Conservation (phyloP, 2,888 invertebrate genomes). For the Drepana falcataria region DNA sequence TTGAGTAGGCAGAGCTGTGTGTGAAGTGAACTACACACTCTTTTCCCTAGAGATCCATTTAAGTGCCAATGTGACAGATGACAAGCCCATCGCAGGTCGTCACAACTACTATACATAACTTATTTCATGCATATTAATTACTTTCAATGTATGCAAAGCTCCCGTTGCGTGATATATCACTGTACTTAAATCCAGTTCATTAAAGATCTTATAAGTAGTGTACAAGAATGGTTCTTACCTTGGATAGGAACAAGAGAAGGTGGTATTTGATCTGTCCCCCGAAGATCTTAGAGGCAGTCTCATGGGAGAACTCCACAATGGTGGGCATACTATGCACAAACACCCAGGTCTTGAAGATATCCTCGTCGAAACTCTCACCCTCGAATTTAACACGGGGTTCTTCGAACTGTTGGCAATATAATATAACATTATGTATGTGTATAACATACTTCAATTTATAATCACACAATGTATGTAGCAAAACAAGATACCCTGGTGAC, state of each 20-base stretch:
- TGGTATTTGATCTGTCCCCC: slow-evolving; percentile 98
- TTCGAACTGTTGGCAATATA: slow-evolving; percentile 83
- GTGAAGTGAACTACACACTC: too few relatives aligned
- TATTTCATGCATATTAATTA: too few relatives aligned
- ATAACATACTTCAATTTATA: not conserved
- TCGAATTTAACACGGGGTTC: slow-evolving; percentile 87
- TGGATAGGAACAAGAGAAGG: slow-evolving; percentile 95
- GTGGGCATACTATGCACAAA: slow-evolving; percentile 90
- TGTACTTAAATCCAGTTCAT: too few relatives aligned
- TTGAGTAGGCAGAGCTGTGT: too few relatives aligned
- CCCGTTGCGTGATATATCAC: too few relatives aligned
- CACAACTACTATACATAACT: too few relatives aligned
- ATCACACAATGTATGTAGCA: not conserved
- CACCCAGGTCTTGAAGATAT: slow-evolving; percentile 89
- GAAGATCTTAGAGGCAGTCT: slow-evolving; percentile 98
- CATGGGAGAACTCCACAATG: slow-evolving; percentile 97
- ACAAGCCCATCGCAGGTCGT: too few relatives aligned
- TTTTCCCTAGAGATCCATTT: too few relatives aligned
- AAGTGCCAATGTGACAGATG: too few relatives aligned
- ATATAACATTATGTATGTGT: not conserved
- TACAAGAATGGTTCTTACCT: slow-evolving; percentile 58
- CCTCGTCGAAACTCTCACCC: slow-evolving; percentile 81
- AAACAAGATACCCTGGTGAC: not conserved
- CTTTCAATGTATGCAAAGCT: too few relatives aligned
- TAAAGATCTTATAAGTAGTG: too few relatives aligned